Conservation (phyloP, 2,113 vertebrate species). For the Lycaon pictus region DNA sequence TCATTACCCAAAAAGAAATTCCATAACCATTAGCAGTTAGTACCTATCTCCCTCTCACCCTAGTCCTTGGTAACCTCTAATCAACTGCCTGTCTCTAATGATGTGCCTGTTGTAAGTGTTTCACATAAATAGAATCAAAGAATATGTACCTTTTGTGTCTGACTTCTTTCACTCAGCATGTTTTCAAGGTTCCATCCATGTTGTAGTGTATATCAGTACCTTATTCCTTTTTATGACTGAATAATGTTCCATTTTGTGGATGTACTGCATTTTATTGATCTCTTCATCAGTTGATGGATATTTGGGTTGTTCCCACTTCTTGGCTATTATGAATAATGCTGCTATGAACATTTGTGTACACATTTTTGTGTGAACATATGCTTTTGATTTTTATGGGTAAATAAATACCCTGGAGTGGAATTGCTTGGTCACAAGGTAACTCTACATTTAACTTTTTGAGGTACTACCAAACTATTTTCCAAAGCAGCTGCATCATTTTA, state of each 20-base stretch:
- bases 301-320: background rate
- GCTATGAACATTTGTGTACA: background rate
- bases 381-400: background rate
- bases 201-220: background rate
- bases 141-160: background rate
- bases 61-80: background rate
- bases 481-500: background rate
- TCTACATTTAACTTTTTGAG: background rate
- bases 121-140: background rate
- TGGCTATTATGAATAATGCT: background rate
- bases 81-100: background rate
- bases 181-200: background rate
- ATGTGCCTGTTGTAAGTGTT: background rate
- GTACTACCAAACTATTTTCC: background rate
- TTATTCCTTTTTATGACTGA: background rate
- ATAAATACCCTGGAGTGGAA: background rate
- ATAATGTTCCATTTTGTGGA: background rate
- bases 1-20: background rate
- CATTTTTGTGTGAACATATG: background rate
- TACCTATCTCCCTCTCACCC: background rate
- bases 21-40: background rate
- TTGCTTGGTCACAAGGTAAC: background rate
- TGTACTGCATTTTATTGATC: background rate
- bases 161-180: background rate
- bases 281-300: background rate